Evolutionary conservation across 1,140 invertebrate species (phyloP), one percentile per base, ranked within the genome.

Genomic region (Orius laevigatus): DNA sequence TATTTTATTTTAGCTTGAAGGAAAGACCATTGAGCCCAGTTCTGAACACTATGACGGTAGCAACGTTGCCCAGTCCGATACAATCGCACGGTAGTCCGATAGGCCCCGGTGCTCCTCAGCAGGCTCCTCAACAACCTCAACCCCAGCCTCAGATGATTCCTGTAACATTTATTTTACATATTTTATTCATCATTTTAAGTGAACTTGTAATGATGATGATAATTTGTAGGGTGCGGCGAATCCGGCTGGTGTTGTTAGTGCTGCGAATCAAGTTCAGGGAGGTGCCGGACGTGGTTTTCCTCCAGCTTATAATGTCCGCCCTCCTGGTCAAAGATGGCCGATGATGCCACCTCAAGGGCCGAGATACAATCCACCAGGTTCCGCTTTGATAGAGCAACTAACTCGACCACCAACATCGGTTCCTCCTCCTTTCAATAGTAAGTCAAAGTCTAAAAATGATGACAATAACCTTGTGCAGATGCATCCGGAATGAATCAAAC

Each of bases 1-100:
- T 42, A 10, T 12, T 38, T 38, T 12, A 38, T 38, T 38, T 38
- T 56, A 81, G 79, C 57, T 63, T 86, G n/a, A 85, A 86, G 59
- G 84, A 88, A 60, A 67, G 82, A 33, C 79, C 83, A 1, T 70
- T 84, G 0, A 86, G 81, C 62, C 83, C 83, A 2, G 72, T 70
- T 4, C 8, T 25, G 11, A 54, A 59, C 2, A 58, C 61, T 9
- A 60, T 42, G 10, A 52, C 57, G 1, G 58, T 60, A 4, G 62
- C 50, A 41, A 48, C 49, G 42, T 56, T 69, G 32, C 61, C 73
- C 2, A 75, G 73, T 56, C 74, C 74, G 6, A 52, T 73, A 15
- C 66, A 72, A 25, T 71, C 66, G 50, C 73, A 68, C 51, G 73
- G 73, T 47, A 76, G 73, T 36, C 56, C 56, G 15, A 48, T 56